A percentile compares a stretch with the other conserved stretches of the same genome.
Conservation (phyloP, 2,888 invertebrate genomes). For the Gastrophysa polygoni region DNA sequence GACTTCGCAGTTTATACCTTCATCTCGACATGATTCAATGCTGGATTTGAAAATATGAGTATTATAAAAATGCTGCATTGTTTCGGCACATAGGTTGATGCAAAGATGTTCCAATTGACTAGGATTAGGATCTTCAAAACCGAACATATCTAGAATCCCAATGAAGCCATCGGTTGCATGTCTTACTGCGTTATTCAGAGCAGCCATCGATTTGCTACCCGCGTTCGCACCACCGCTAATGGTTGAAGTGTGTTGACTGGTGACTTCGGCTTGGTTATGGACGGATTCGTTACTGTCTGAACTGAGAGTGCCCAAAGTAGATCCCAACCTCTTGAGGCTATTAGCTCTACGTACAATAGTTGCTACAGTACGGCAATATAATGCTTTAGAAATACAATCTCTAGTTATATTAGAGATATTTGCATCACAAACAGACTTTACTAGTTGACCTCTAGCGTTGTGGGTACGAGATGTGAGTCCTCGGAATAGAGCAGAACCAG, state of each 20-base stretch:
- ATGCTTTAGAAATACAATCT: conserved; percentile 87
- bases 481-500: conserved; percentile 75
- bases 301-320: conserved; percentile 81
- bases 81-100: conserved; percentile 94
- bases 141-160: conserved; percentile 95
- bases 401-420: conserved; percentile 87
- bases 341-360: conserved; percentile 93
- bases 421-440: conserved; percentile 83
- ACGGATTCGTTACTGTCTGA: conserved; percentile 93
- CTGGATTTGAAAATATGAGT: conserved; percentile 95
- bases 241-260: conserved; percentile 84
- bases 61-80: conserved; percentile 97
- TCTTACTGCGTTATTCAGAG: conserved; percentile 87
- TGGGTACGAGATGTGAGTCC: conserved; percentile 85
- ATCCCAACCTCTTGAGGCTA: conserved; percentile 84
- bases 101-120: conserved; percentile 92
- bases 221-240: conserved; percentile 71
- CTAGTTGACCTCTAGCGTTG: conserved; percentile 77
- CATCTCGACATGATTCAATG: conserved; percentile 91
- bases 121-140: conserved; percentile 91
- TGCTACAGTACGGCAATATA: conserved; percentile 93
- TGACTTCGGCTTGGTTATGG: conserved; percentile 83
- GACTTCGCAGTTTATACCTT: conserved; percentile 87
- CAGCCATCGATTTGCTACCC: conserved; percentile 90
- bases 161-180: conserved; percentile 95